Evolutionary conservation across 1,140 invertebrate genomes (phyloP).

Genomic region (Zaprionus ornatus): DNA sequence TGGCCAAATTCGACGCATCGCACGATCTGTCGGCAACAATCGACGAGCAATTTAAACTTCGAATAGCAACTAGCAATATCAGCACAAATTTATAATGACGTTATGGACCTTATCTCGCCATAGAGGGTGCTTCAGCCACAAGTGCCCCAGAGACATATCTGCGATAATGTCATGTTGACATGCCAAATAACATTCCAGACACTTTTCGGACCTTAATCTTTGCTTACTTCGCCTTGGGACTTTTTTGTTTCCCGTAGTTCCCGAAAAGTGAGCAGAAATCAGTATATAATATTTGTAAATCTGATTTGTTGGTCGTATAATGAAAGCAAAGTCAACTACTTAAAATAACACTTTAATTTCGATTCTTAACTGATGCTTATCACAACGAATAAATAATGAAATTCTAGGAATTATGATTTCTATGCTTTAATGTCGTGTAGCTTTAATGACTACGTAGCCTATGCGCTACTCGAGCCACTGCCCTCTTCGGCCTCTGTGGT

Average conservation of each 20-base stretch:
- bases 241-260: neutral
- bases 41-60: neutral
- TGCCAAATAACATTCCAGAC: slow-evolving; percentile 1
- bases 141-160: slow-evolving; percentile 1
- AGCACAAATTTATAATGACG: neutral
- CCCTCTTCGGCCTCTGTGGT: slow-evolving; percentile 43
- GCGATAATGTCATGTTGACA: slow-evolving; percentile 30
- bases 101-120: neutral
- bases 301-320: slow-evolving; percentile 22
- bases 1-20: neutral
- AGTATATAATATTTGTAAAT: neutral
- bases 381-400: slow-evolving; percentile 29
- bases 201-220: neutral
- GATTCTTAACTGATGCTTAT: slow-evolving; percentile 4
- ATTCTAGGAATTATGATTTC: slow-evolving; percentile 28
- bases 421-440: slow-evolving; percentile 13
- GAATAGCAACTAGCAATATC: neutral
- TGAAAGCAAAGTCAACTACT: slow-evolving; percentile 26
- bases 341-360: slow-evolving; percentile 35
- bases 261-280: no score
- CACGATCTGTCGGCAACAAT: slow-evolving; percentile 11
- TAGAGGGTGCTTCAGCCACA: neutral
- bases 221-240: neutral
- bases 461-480: slow-evolving; percentile 23
- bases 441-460: neutral